Evolutionary conservation across 2,797 vertebrate genomes (phyloP), one percentile per base, ranked within the genome.

Genomic region (Sphaeramia orbicularis): DNA sequence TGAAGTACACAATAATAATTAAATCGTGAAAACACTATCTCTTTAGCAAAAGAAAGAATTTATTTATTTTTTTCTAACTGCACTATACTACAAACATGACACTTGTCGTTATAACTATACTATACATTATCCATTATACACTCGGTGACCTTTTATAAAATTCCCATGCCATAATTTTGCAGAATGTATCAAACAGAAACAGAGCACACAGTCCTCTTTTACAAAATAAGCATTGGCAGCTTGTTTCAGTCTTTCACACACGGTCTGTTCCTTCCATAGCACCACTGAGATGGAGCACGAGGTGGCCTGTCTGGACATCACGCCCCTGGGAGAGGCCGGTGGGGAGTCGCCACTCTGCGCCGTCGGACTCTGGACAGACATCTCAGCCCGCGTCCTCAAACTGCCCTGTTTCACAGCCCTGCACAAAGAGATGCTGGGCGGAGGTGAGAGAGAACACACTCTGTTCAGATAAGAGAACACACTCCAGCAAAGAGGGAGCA

Each of bases 391-490:
- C 1, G 96, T 99, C 75, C 93, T 98, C 12, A 97, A 96, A 72
- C 93, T 99, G 50, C 98, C 98, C 5, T 96, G 95, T 11, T 99
- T 99, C 62, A 96, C 96, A 1, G 91, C 97, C 10, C 90, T 99
- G 86, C 98, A 99, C 92, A 99, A 98, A 75, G 98, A 99, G 87
- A 99, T 99, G 98, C 93, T 99, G 71, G 98, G 98, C 7, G 98
- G 98, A 96, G 98, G 98, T 99, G 80, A 90, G 94, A 74, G 16
- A 13, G 52, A 36, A 11, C 16, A 10, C n/a, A n/a, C 9, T 38
- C 9, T 38, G 4, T 38, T 3, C 36, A 38, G n/a, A n/a, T n/a
- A n/a, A n/a, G 19, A 30, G 27, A 7, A 35, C 9, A 35, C 32
- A 35, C 32, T 35, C 32, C 24, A 27, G 6, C 6, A 27, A 27